Percentiles rank a stretch among this genome's conserved stretches.
These are phyloP conservation scores for Cottus gobio DNA, from an alignment of 2,113 vertebrate genomes.

Conservation along the genomic window DNA sequence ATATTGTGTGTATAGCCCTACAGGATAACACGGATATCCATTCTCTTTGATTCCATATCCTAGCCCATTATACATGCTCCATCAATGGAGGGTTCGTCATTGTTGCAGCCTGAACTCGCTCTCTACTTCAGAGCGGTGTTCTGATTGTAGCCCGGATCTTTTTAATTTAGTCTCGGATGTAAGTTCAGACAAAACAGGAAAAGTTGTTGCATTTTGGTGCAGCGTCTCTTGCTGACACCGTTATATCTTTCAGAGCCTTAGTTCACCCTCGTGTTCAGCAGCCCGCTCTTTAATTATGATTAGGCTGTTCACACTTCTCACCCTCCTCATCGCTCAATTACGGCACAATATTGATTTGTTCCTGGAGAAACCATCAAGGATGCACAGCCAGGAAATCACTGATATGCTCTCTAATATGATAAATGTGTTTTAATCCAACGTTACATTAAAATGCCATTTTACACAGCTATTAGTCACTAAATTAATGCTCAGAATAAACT, in stretches of 20 bases:
- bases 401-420: conserved; percentile 85
- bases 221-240: conserved; percentile 58
- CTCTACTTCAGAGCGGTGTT: neutral
- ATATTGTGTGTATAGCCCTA: conserved; percentile 12
- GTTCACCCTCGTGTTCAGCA: conserved; percentile 68
- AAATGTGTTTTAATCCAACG: conserved; percentile 85
- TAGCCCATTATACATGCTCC: neutral
- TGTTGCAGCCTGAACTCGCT: conserved; percentile 1
- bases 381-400: conserved; percentile 83
- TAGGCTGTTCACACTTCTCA: conserved; percentile 83
- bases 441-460: conserved; percentile 85
- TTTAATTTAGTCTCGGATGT: conserved; percentile 59
- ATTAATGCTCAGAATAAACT: conserved; percentile 84
- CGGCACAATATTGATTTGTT: conserved; percentile 85
- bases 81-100: neutral
- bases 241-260: conserved; percentile 71
- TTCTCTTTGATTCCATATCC: conserved; percentile 33
- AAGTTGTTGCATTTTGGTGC: conserved; percentile 44
- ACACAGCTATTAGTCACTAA: conserved; percentile 79
- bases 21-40: conserved; percentile 1
- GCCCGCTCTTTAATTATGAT: conserved; percentile 85
- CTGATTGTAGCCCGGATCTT: conserved; percentile 42
- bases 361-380: conserved; percentile 85
- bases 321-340: conserved; percentile 88
- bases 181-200: conserved; percentile 69